These are phyloP conservation scores for Lordiphosa clarofinis DNA, from an alignment of 1,140 invertebrate species.

Conservation along the genomic window DNA sequence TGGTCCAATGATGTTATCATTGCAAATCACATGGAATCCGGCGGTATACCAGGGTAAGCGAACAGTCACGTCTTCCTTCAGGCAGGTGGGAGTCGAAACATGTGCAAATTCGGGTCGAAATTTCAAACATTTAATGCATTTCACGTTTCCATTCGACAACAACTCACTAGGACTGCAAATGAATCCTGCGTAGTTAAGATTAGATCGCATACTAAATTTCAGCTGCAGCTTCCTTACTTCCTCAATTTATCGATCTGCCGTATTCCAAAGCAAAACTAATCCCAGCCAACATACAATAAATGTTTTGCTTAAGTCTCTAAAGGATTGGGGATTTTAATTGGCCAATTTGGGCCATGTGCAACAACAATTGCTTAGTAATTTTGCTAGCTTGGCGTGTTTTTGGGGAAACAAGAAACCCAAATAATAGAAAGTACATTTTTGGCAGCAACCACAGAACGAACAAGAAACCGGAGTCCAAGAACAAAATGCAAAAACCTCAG, in stretches of 20 bases:
- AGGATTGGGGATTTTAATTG: constrained; percentile 64
- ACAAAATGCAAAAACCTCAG: constrained; percentile 48
- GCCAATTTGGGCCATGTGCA: constrained; percentile 56
- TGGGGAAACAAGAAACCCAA: constrained; percentile 58
- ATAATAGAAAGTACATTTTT: constrained; percentile 31
- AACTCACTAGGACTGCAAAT: too few species aligned
- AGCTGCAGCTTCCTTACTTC: too few species aligned
- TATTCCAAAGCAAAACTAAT: constrained; percentile 16
- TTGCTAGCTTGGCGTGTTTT: constrained; percentile 60
- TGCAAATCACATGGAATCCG: constrained; percentile 98
- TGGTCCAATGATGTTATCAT: constrained; percentile 99
- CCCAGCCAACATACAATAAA: constrained; percentile 12
- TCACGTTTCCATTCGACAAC: too few species aligned
- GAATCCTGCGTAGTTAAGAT: too few species aligned
- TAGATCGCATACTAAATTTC: too few species aligned
- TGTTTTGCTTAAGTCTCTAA: constrained; percentile 32
- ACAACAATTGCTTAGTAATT: constrained; percentile 60
- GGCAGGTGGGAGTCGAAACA: too few species aligned
- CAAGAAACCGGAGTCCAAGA: constrained; percentile 12
- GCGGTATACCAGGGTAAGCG: constrained; percentile 92
- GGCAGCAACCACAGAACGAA: constrained; percentile 1
- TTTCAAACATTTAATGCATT: background rate
- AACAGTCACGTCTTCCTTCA: constrained; percentile 47
- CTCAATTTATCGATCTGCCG: too few species aligned
- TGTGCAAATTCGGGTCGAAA: too few species aligned